Evolutionary conservation across 2,113 vertebrate genomes (phyloP).

Genomic region (Misgurnus mizolepis): DNA sequence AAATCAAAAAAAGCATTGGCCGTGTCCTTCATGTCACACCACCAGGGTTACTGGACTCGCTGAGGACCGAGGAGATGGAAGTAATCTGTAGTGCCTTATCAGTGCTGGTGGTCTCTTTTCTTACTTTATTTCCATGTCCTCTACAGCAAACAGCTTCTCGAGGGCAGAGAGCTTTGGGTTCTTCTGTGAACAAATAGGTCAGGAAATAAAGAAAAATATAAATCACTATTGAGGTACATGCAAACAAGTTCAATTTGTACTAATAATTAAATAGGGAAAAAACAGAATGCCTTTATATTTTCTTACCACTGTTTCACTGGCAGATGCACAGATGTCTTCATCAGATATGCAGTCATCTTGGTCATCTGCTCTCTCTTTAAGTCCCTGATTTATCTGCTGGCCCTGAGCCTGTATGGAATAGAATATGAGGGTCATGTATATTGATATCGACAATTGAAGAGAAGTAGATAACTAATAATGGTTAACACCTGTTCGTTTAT

Average conservation of each 20-base stretch:
- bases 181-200: background rate
- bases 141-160: too few relatives aligned
- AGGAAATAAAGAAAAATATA: background rate
- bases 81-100: background rate
- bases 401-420: background rate
- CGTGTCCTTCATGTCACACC: too few relatives aligned
- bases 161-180: too few relatives aligned
- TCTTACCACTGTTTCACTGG: background rate
- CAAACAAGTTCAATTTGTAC: background rate
- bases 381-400: background rate
- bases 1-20: too few relatives aligned
- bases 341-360: background rate
- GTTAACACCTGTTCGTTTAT: background rate
- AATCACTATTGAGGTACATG: background rate
- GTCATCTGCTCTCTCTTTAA: background rate
- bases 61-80: background rate
- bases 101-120: too few relatives aligned
- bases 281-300: slow-evolving; percentile 1
- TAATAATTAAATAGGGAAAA: background rate
- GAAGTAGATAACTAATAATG: background rate
- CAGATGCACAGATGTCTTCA: background rate
- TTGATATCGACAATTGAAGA: background rate
- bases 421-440: background rate
- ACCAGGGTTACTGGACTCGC: too few relatives aligned
- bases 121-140: too few relatives aligned